Evolutionary conservation across 2,113 vertebrate species (phyloP).

Genomic region (Pollimyrus isidori): DNA sequence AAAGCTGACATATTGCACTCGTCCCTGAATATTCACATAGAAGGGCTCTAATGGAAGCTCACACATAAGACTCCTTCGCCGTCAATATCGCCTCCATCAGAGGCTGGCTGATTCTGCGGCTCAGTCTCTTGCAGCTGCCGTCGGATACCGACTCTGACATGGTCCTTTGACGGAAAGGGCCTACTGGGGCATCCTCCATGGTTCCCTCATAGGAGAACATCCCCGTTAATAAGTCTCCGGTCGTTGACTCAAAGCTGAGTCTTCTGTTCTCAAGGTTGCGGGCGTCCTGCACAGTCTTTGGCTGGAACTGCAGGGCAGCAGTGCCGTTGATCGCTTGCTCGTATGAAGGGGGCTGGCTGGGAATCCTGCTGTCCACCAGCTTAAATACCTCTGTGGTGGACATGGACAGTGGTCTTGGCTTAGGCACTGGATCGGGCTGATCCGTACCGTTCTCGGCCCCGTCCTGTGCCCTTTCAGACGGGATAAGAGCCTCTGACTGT

Average conservation of each 20-base stretch:
- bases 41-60: constrained; percentile 10
- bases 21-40: not conserved
- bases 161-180: constrained; percentile 43
- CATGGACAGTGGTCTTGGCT: constrained; percentile 31
- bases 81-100: constrained; percentile 56
- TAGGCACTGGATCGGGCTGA: constrained; percentile 3
- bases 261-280: constrained; percentile 33
- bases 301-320: constrained; percentile 13
- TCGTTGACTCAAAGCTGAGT: constrained; percentile 24
- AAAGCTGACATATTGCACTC: constrained; percentile 5
- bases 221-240: constrained; percentile 14
- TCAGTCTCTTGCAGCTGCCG: constrained; percentile 36
- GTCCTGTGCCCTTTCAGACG: constrained; percentile 52
- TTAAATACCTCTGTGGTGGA: constrained; percentile 63
- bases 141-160: constrained; percentile 53
- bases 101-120: constrained; percentile 51
- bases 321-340: constrained; percentile 58
- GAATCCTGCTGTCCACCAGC: constrained; percentile 54
- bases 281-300: constrained; percentile 57
- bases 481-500: constrained; percentile 47
- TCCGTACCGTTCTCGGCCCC: constrained; percentile 15
- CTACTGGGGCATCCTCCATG: constrained; percentile 24
- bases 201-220: not conserved
- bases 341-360: constrained; percentile 66
- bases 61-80: constrained; percentile 74